Evolutionary conservation across 2,113 vertebrate species (phyloP).

Genomic region (Sminthopsis crassicaudata): DNA sequence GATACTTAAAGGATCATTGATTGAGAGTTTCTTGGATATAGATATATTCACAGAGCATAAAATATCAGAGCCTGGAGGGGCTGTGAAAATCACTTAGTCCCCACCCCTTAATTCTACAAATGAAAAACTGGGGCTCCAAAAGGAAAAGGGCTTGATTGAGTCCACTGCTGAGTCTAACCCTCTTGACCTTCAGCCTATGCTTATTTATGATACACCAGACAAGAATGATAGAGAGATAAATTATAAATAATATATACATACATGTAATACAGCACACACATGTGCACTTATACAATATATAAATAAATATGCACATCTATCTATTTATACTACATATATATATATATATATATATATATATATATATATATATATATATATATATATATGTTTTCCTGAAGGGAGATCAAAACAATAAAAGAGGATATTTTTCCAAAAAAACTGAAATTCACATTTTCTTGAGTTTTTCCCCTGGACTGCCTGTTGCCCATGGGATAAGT

Average conservation of each 20-base stretch:
- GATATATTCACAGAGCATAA: neutral
- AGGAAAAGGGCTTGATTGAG: neutral
- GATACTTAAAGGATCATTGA: neutral
- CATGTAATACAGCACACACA: too few species aligned
- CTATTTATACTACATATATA: neutral
- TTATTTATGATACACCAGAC: neutral
- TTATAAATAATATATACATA: neutral
- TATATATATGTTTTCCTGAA: conserved; percentile 27
- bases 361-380: neutral
- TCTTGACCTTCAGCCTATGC: neutral
- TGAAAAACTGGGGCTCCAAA: neutral
- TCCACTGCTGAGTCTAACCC: neutral
- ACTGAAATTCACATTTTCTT: conserved; percentile 78
- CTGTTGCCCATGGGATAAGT: conserved; percentile 64
- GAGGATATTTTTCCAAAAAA: conserved; percentile 69
- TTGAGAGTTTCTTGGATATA: neutral
- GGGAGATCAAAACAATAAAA: conserved; percentile 49
- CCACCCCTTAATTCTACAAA: neutral
- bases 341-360: neutral
- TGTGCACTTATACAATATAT: too few species aligned
- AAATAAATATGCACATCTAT: neutral
- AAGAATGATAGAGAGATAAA: neutral
- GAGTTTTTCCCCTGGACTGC: conserved; percentile 72
- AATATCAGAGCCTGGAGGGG: neutral
- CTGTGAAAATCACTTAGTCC: neutral